A percentile compares a stretch with the other conserved stretches of the same genome.
phyloP scores from a whole-genome alignment of 2,888 invertebrate species.

The Panzeria rudis region DNA sequence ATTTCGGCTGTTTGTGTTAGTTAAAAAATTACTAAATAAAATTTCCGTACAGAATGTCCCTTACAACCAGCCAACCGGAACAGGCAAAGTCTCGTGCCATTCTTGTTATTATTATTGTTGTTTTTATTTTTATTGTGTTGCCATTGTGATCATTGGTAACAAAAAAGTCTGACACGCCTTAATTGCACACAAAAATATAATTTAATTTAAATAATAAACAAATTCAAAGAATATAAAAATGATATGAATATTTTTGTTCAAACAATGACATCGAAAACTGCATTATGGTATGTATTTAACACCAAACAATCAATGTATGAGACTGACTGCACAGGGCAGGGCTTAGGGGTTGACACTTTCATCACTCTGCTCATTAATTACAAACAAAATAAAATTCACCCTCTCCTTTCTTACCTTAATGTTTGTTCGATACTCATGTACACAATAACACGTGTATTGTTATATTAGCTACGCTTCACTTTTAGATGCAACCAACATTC shows the following conservation, averaged over 20 bases:
- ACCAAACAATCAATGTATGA: conserved; percentile 19
- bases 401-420: conserved; percentile 14
- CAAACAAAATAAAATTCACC: conserved; percentile 24
- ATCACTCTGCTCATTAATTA: conserved; percentile 48
- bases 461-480: conserved; percentile 64
- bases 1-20: not conserved
- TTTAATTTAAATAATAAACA: conserved; percentile 71
- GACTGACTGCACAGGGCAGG: not conserved
- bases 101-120: conserved; percentile 37
- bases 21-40: conserved; percentile 36
- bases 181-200: conserved; percentile 71
- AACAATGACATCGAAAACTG: conserved; percentile 66
- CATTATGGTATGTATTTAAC: conserved; percentile 54
- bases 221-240: conserved; percentile 32
- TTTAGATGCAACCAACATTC: conserved; percentile 53
- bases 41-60: conserved; percentile 24
- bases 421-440: conserved; percentile 3
- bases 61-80: conserved; percentile 59
- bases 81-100: conserved; percentile 51
- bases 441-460: not conserved
- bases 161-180: conserved; percentile 67
- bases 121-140: conserved; percentile 33
- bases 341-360: conserved; percentile 25
- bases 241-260: conserved; percentile 45
- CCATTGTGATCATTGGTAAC: conserved; percentile 34